These are phyloP conservation scores for Monoplex corrugatus DNA, from an alignment of 2,888 invertebrate species.

Conservation along the genomic window DNA sequence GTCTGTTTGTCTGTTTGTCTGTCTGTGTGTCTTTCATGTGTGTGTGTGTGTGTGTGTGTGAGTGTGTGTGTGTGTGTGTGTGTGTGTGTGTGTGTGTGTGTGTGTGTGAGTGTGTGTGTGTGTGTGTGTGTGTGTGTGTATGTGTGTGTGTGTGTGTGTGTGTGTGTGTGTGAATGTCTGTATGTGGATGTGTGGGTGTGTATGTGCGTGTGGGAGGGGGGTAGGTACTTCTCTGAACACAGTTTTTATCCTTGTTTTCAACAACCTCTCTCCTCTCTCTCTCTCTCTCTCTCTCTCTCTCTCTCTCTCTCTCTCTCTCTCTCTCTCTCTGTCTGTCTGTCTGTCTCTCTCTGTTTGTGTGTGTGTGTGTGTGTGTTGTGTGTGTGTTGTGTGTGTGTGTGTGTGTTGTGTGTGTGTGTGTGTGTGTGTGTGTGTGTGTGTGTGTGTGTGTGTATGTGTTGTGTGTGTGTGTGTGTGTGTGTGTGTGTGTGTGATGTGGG, in stretches of 20 bases:
- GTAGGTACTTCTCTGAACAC: too few relatives aligned
- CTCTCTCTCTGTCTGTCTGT: neutral
- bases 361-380: too few relatives aligned
- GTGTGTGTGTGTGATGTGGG: too few relatives aligned
- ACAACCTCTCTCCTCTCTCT: too few relatives aligned
- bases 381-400: neutral
- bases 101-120: neutral
- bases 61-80: neutral
- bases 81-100: neutral
- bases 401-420: too few relatives aligned
- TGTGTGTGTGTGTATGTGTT: neutral
- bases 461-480: too few relatives aligned
- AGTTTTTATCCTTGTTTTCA: too few relatives aligned
- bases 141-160: neutral
- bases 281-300: too few relatives aligned
- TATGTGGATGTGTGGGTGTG: neutral
- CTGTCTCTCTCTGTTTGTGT: neutral
- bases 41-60: conserved; percentile 12
- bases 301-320: too few relatives aligned
- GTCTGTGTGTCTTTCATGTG: neutral
- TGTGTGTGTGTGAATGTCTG: neutral
- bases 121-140: neutral
- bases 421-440: neutral
- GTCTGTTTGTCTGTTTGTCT: neutral
- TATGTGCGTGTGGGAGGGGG: too few relatives aligned